phyloP scores from a whole-genome alignment of 92 coral and sea anemone genomes.

The Chrysogorgia sp. region DNA sequence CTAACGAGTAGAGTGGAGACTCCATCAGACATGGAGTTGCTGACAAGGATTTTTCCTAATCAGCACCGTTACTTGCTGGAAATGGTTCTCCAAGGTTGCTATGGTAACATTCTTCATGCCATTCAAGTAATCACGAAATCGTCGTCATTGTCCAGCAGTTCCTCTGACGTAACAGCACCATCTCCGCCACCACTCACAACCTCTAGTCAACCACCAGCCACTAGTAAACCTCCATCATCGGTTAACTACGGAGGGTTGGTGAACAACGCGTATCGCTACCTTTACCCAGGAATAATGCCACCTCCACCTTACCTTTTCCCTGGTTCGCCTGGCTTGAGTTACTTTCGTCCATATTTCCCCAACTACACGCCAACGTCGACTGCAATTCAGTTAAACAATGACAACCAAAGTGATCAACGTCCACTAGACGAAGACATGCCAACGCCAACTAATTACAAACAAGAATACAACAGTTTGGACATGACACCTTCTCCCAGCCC shows the following conservation, averaged over 20 bases:
- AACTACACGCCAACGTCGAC: neutral
- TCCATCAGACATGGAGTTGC: conserved; percentile 79
- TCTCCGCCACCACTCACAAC: neutral
- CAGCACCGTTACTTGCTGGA: conserved; percentile 71
- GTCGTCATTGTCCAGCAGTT: conserved; percentile 38
- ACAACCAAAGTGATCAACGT: neutral
- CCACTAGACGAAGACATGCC: neutral
- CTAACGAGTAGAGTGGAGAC: conserved; percentile 14
- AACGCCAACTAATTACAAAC: conserved; percentile 1
- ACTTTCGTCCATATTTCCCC: conserved; percentile 29
- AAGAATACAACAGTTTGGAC: conserved; percentile 24
- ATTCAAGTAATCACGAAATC: conserved; percentile 82
- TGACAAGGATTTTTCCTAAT: conserved; percentile 81
- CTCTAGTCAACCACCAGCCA: neutral
- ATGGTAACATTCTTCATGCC: conserved; percentile 89
- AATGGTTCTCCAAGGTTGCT: conserved; percentile 84
- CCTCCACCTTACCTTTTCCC: conserved; percentile 17
- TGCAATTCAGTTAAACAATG: neutral
- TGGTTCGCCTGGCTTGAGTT: conserved; percentile 24
- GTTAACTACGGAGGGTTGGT: neutral
- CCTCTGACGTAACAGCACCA: neutral
- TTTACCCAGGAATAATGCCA: conserved; percentile 28
- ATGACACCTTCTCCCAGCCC: conserved; percentile 38
- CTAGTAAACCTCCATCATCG: conserved; percentile 1
- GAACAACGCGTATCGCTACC: conserved; percentile 28